Percentiles rank a stretch among this genome's conserved stretches.
Conservation (phyloP, 2,113 vertebrate genomes). For the Probosciger aterrimus region DNA sequence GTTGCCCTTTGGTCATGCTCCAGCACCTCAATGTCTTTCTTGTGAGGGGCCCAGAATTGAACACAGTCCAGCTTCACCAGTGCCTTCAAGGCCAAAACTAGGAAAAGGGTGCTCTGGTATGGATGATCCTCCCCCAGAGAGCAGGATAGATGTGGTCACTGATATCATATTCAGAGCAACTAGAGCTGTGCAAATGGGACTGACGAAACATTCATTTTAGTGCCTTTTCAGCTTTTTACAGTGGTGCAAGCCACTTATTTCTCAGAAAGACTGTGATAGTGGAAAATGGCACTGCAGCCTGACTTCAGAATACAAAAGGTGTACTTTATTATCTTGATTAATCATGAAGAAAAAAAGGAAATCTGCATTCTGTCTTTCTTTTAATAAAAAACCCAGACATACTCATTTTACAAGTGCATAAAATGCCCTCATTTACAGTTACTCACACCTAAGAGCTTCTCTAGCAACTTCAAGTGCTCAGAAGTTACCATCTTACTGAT, state of each 20-base stretch:
- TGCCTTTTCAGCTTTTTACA: not conserved
- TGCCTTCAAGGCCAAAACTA: not conserved
- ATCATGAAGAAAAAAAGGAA: not conserved
- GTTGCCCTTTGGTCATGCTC: not conserved
- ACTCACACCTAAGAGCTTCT: not conserved
- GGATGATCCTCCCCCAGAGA: not conserved
- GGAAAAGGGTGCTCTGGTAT: not conserved
- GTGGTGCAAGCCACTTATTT: not conserved
- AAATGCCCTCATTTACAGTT: not conserved
- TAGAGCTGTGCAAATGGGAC: not conserved
- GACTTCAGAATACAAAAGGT: not conserved
- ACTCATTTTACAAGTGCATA: not conserved
- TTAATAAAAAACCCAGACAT: not conserved
- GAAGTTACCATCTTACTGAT: not conserved
- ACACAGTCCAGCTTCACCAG: not conserved
- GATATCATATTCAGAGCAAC: not conserved
- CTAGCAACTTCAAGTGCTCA: not conserved
- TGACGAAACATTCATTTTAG: not conserved
- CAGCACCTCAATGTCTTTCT: not conserved
- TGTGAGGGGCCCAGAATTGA: not conserved
- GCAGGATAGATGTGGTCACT: not conserved
- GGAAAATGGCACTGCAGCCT: not conserved
- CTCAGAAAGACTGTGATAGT: not conserved
- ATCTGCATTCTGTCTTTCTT: not conserved
- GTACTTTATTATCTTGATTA: not conserved